A percentile compares a stretch with the other conserved stretches of the same genome.
phyloP scores from a whole-genome alignment of 2,113 vertebrate species.

The Lamprologus lemairii region DNA sequence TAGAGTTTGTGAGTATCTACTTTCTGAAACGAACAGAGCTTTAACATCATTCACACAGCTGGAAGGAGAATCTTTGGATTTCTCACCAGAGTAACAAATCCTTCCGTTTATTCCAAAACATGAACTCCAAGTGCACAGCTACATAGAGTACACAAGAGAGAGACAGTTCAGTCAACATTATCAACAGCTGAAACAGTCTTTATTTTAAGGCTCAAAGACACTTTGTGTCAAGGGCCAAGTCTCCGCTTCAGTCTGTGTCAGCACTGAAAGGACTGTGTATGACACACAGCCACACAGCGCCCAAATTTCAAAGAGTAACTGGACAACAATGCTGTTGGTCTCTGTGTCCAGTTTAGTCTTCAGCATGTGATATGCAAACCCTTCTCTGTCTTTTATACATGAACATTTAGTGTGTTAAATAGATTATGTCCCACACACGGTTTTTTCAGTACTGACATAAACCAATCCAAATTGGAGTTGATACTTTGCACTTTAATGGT shows the following conservation, averaged over 20 bases:
- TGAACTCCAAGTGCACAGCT: not conserved
- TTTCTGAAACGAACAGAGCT: not conserved
- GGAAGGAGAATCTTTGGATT: not conserved
- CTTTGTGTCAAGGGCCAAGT: not conserved
- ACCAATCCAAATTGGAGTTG: not conserved
- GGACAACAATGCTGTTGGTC: not conserved
- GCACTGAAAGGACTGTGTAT: not conserved
- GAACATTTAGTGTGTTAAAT: not conserved
- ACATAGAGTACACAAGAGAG: not conserved
- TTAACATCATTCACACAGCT: not conserved
- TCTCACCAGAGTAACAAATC: not conserved
- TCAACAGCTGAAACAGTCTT: not conserved
- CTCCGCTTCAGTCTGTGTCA: not conserved
- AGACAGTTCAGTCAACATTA: not conserved
- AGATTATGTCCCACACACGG: not conserved
- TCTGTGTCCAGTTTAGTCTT: not conserved
- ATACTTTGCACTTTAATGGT: not conserved
- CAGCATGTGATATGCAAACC: not conserved
- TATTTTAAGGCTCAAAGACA: not conserved
- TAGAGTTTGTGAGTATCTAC: not conserved
- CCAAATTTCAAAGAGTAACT: not conserved
- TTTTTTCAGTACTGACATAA: not conserved
- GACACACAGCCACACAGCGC: not conserved
- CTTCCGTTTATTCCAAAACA: not conserved
- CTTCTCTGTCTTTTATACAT: not conserved